phyloP scores from a whole-genome alignment of 2,888 invertebrate genomes.

The Noctuana brunneofusca region DNA sequence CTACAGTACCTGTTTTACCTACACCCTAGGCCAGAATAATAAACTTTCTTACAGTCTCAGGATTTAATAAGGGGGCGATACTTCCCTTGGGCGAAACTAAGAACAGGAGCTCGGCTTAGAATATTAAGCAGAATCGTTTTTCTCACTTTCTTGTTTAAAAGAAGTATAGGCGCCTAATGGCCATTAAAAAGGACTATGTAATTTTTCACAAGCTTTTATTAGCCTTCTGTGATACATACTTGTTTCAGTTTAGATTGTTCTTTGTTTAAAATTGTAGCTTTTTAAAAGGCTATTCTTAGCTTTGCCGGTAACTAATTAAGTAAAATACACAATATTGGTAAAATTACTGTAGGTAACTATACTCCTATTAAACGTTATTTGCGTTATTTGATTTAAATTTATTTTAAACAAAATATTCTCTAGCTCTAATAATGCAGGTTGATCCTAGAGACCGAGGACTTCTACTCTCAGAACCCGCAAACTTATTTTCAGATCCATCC shows the following conservation, averaged over 20 bases:
- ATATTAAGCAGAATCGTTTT: constrained; percentile 32
- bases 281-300: no score
- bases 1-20: neutral
- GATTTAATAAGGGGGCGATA: constrained; percentile 30
- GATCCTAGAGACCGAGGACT: no score
- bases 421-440: no score
- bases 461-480: no score
- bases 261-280: neutral
- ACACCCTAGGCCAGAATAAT: constrained; percentile 24
- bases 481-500: no score
- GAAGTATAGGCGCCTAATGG: constrained; percentile 26
- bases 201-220: constrained; percentile 28
- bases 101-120: constrained; percentile 24
- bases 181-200: constrained; percentile 10
- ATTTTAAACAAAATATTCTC: no score
- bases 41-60: constrained; percentile 21
- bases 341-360: no score
- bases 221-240: neutral
- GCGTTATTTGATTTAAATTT: no score
- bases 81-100: constrained; percentile 19
- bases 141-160: constrained; percentile 33
- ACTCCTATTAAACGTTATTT: no score
- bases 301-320: no score
- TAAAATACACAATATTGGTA: no score
- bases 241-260: neutral